phyloP scores from a whole-genome alignment of 2,113 vertebrate genomes.

The Barnardius zonarius region DNA sequence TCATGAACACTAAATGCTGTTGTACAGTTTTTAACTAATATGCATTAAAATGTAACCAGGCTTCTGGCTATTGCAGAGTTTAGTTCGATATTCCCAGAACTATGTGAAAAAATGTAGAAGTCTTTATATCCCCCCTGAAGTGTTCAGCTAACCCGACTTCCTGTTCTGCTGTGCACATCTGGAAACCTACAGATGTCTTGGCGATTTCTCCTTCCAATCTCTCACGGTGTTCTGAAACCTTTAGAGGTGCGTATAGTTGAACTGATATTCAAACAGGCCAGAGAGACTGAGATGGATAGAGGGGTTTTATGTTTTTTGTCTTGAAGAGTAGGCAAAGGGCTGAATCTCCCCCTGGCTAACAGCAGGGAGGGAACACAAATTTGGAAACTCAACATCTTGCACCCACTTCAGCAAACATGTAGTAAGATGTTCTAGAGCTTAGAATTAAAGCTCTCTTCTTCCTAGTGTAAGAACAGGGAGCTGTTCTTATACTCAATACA shows the following conservation, averaged over 20 bases:
- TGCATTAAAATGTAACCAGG: slow-evolving; percentile 67
- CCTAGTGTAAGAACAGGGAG: not conserved
- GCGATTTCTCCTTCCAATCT: not conserved
- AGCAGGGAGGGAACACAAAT: not conserved
- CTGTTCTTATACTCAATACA: not conserved
- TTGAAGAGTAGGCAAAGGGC: not conserved
- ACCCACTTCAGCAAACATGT: not conserved
- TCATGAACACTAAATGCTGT: slow-evolving; percentile 70
- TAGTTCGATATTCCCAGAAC: slow-evolving; percentile 56
- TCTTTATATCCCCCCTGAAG: not conserved
- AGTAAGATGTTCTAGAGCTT: not conserved
- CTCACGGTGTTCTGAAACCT: not conserved
- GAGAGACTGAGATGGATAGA: not conserved
- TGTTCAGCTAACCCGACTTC: slow-evolving; percentile 7
- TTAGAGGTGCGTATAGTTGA: not conserved
- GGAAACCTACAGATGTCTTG: not conserved
- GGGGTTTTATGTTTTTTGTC: not conserved
- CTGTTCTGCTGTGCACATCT: not conserved
- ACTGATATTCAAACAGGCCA: not conserved
- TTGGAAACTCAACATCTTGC: not conserved
- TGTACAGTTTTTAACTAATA: slow-evolving; percentile 67
- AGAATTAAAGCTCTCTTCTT: not conserved
- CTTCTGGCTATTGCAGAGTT: slow-evolving; percentile 61
- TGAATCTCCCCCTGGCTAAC: not conserved
- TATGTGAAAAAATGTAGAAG: slow-evolving; percentile 16